These are phyloP conservation scores for Euwallacea similis DNA, from an alignment of 1,140 invertebrate species.

Conservation along the genomic window DNA sequence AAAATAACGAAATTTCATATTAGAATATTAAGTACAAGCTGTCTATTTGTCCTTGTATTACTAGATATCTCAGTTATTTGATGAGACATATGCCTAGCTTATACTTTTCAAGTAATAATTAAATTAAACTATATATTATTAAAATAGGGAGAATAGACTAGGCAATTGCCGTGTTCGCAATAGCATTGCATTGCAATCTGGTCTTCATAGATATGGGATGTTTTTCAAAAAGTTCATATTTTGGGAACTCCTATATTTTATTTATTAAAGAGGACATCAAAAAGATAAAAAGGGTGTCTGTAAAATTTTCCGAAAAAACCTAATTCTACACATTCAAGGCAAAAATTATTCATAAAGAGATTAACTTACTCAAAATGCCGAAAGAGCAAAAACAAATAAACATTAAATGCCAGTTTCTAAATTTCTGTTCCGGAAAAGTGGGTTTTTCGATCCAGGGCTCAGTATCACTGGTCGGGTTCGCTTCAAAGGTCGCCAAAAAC, in stretches of 20 bases:
- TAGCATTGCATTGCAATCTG: too few species aligned
- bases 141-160: too few species aligned
- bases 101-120: too few species aligned
- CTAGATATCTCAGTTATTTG: too few species aligned
- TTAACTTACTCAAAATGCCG: slow-evolving; percentile 58
- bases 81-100: too few species aligned
- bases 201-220: not conserved
- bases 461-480: slow-evolving; percentile 49
- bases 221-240: too few species aligned
- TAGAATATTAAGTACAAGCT: not conserved
- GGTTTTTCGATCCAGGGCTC: slow-evolving; percentile 63
- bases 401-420: slow-evolving; percentile 65
- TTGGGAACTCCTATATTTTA: too few species aligned
- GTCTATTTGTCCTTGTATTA: not conserved
- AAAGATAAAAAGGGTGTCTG: too few species aligned
- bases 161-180: too few species aligned
- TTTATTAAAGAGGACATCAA: not conserved
- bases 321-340: too few species aligned
- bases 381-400: slow-evolving; percentile 62
- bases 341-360: not conserved
- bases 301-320: not conserved
- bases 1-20: slow-evolving; percentile 26
- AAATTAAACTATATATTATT: too few species aligned
- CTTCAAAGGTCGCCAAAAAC: slow-evolving; percentile 49
- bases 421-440: slow-evolving; percentile 58